phyloP scores from a whole-genome alignment of 2,888 invertebrate genomes.

The Opisthograptis luteolata region DNA sequence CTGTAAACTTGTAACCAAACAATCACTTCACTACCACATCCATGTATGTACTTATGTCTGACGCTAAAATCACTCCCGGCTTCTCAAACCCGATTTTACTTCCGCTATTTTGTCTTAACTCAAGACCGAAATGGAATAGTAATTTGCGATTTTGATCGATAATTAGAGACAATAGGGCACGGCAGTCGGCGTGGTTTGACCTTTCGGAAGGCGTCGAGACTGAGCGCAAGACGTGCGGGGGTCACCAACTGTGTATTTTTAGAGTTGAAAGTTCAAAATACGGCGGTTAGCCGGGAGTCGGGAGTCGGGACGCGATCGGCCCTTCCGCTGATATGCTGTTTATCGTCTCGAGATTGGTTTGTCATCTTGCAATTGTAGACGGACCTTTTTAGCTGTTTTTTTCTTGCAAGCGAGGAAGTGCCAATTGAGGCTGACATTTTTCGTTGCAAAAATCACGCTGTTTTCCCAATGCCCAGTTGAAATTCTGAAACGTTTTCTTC shows the following conservation, averaged over 20 bases:
- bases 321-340: conserved; percentile 25
- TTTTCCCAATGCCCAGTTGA: too few relatives aligned
- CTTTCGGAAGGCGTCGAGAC: conserved; percentile 79
- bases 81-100: background rate
- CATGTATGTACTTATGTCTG: background rate
- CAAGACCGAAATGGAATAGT: too few relatives aligned
- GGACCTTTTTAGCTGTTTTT: background rate
- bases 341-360: conserved; percentile 2
- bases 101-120: background rate
- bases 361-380: background rate
- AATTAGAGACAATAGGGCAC: conserved; percentile 56
- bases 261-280: conserved; percentile 85
- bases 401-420: too few relatives aligned
- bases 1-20: too few relatives aligned
- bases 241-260: conserved; percentile 82
- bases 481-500: too few relatives aligned
- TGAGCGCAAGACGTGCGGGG: conserved; percentile 78
- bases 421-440: too few relatives aligned
- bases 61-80: background rate
- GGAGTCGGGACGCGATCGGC: conserved; percentile 20
- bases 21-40: conserved; percentile 3
- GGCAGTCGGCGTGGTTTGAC: conserved; percentile 73
- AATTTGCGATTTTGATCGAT: conserved; percentile 37
- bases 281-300: conserved; percentile 65
- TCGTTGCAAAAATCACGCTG: too few relatives aligned